Base-by-base conservation (phyloP, 2,797 vertebrate species). In the Smutsia temminckii region DNA sequence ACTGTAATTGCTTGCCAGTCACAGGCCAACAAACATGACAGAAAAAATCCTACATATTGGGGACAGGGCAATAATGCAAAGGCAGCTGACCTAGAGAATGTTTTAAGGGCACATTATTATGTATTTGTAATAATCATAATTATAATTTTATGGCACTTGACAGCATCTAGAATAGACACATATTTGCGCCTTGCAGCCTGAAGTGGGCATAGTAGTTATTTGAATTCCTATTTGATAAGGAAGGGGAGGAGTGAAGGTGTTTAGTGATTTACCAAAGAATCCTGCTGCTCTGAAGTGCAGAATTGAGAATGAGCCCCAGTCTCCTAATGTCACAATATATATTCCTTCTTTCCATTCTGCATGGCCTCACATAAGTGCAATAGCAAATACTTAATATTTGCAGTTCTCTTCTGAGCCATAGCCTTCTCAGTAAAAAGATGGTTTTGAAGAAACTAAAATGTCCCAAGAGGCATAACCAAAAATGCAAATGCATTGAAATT, bases 1-100 rank as follows among this genome's bases (percentile, higher is more conserved):
- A 98, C 97, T 98, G 98, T 98, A 98, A 98, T 98, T 98, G 97
- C 98, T 98, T 98, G 98, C 98, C 98, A 98, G 98, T 98, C 98
- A 98, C 98, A 98, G 97, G 96, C 98, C 98, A 98, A 97, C 97
- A 98, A 97, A 98, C 96, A 98, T 97, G 98, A 98, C 97, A 98
- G 96, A 98, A 95, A 89, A 97, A 98, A 93, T 85, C 61, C 46
- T 97, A 89, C 34, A 66, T 86, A 83, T 68, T 93, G 80, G 9
- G 29, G 81, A 93, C 9, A 66, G 68, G 93, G 64, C 63, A 86
- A 89, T 72, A 94, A 85, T 74, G 89, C 88, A 93, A 93, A 89
- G 91, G 84, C 85, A 78, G 74, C 94, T 71, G 75, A 97, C 96
- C 96, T 95, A 93, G 95, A 95, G 69, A 95, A 93, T 97, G 96